These are phyloP conservation scores for Silvanus unidentatus DNA, from an alignment of 2,888 invertebrate genomes.

Conservation along the genomic window DNA sequence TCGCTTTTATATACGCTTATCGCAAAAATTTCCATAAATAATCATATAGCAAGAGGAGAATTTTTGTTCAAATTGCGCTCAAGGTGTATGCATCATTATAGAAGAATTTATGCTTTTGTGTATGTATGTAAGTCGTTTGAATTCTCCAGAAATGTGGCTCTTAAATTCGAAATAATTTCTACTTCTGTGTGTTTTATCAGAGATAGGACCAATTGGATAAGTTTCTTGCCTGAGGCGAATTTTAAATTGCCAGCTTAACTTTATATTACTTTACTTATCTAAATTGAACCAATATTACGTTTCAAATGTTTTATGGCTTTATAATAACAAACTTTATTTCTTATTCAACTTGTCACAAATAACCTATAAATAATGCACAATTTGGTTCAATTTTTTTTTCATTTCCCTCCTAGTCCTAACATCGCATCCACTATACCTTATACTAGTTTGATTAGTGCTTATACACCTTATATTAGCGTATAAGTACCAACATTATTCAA, in stretches of 20 bases:
- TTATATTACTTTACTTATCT: constrained; percentile 48
- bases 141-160: constrained; percentile 31
- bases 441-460: too few species aligned
- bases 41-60: too few species aligned
- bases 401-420: too few species aligned
- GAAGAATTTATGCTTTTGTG: background rate
- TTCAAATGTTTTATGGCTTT: constrained; percentile 42
- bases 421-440: too few species aligned
- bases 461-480: too few species aligned
- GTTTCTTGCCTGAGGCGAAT: constrained; percentile 45
- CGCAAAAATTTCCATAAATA: too few species aligned
- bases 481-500: too few species aligned
- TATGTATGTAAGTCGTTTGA: constrained; percentile 23
- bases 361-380: too few species aligned
- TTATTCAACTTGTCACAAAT: constrained; percentile 4
- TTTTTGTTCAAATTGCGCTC: too few species aligned
- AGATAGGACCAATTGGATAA: constrained; percentile 47
- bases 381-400: too few species aligned
- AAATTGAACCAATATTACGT: constrained; percentile 45
- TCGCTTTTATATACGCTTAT: too few species aligned
- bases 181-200: constrained; percentile 44
- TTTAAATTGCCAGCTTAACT: constrained; percentile 47
- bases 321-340: constrained; percentile 37
- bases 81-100: too few species aligned
- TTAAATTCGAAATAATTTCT: constrained; percentile 42